Conservation (phyloP, 35 echinoderm and acorn worm species). For the Stichopus chloronotus region DNA sequence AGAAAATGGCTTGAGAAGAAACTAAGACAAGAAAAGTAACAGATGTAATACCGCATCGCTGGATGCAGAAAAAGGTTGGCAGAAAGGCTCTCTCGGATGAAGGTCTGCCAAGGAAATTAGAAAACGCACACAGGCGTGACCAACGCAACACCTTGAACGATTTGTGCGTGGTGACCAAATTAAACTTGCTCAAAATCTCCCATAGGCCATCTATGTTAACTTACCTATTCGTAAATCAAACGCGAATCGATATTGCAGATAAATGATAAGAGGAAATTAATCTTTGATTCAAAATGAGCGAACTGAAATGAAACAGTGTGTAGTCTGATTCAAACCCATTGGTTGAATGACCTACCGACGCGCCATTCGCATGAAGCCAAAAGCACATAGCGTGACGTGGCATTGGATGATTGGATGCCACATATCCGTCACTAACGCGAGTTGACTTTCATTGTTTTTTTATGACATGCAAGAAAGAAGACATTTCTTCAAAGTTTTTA, state of each 20-base stretch:
- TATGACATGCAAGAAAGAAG: background rate
- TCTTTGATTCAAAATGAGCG: constrained; percentile 43
- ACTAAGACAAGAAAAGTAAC: constrained; percentile 23
- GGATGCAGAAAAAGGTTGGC: background rate
- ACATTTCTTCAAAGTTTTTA: background rate
- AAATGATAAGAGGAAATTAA: constrained; percentile 28
- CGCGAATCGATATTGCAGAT: constrained; percentile 47
- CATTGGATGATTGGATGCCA: background rate
- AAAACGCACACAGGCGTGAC: constrained; percentile 25
- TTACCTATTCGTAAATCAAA: constrained; percentile 38
- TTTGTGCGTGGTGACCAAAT: constrained; percentile 4
- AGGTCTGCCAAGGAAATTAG: constrained; percentile 26
- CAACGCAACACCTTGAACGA: constrained; percentile 5
- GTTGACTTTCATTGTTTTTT: background rate
- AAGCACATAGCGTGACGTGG: constrained; percentile 11
- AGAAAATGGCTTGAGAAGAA: too few relatives aligned
- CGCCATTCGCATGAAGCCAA: background rate
- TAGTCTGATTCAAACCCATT: constrained; percentile 12
- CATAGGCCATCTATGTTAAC: constrained; percentile 7
- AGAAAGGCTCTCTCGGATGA: background rate
- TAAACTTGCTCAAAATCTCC: constrained; percentile 28
- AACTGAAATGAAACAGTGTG: background rate
- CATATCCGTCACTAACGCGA: background rate
- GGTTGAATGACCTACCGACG: constrained; percentile 25
- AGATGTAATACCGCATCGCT: constrained; percentile 35